phyloP scores from a whole-genome alignment of 30 jellyfish, hydroid and myxozoan species.

The Nemopilema nomurai region DNA sequence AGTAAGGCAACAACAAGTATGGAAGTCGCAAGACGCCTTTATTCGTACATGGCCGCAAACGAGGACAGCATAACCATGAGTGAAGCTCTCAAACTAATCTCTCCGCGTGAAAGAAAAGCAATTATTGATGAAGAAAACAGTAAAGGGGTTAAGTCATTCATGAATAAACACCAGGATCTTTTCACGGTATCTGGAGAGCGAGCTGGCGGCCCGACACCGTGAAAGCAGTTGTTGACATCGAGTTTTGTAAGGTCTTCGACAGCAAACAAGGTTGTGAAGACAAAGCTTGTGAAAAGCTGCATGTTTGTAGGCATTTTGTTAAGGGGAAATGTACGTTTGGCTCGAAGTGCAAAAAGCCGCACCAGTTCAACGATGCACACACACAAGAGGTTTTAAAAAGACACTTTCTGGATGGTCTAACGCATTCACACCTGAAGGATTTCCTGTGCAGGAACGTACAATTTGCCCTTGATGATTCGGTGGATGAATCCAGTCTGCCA shows the following conservation, averaged over 20 bases:
- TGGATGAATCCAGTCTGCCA: conserved; percentile 71
- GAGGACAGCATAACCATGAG: conserved; percentile 21
- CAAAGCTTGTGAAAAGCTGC: conserved; percentile 73
- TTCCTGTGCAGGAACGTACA: conserved; percentile 94
- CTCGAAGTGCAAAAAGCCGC: conserved; percentile 93
- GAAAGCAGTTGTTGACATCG: conserved; percentile 70
- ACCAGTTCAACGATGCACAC: conserved; percentile 71
- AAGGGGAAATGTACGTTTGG: conserved; percentile 98
- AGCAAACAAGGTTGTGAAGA: conserved; percentile 81
- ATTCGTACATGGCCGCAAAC: background rate
- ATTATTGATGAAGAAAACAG: background rate
- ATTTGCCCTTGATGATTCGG: conserved; percentile 71
- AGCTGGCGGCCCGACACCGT: conserved; percentile 39
- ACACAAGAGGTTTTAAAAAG: conserved; percentile 59
- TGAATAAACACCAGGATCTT: conserved; percentile 41
- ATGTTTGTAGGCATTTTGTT: conserved; percentile 88
- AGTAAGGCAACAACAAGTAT: background rate
- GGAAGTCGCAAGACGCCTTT: conserved; percentile 17
- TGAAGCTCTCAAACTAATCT: conserved; percentile 3
- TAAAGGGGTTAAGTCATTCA: conserved; percentile 35
- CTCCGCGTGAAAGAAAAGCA: background rate
- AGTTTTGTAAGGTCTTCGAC: conserved; percentile 88
- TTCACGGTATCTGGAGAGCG: conserved; percentile 43
- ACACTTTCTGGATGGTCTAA: conserved; percentile 63
- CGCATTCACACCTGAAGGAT: conserved; percentile 63